Evolutionary conservation across 2,888 invertebrate genomes (phyloP).

Genomic region (Homarus gammarus): DNA sequence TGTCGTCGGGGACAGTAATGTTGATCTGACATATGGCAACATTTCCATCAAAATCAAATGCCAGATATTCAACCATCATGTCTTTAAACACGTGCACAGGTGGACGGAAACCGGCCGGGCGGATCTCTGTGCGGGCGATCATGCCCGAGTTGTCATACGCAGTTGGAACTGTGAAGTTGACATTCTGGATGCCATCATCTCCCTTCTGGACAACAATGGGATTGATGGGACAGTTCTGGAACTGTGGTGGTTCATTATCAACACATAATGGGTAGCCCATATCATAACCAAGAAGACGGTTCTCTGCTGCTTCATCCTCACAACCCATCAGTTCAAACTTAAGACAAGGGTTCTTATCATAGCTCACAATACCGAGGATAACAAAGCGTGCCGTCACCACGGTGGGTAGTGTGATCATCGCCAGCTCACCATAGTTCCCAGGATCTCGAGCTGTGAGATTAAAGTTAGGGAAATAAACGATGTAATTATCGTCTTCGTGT

Average conservation of each 20-base stretch:
- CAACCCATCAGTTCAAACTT: conserved; percentile 98
- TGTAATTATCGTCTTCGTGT: conserved; percentile 94
- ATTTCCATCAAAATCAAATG: conserved; percentile 98
- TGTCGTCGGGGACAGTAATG: conserved; percentile 95
- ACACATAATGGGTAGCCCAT: conserved; percentile 96
- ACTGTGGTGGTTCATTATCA: conserved; percentile 96
- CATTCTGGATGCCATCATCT: conserved; percentile 88
- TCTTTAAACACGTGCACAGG: conserved; percentile 93
- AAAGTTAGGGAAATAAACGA: conserved; percentile 97
- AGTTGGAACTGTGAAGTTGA: conserved; percentile 95
- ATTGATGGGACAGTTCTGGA: conserved; percentile 96
- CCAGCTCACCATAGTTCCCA: conserved; percentile 97
- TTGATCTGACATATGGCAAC: conserved; percentile 98
- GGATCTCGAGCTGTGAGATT: conserved; percentile 96
- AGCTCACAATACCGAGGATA: conserved; percentile 94
- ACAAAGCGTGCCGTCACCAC: conserved; percentile 96
- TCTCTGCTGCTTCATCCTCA: conserved; percentile 87
- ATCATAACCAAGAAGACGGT: conserved; percentile 93
- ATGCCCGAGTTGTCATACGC: conserved; percentile 97
- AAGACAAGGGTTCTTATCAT: conserved; percentile 97
- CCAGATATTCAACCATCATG: conserved; percentile 95
- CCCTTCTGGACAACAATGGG: conserved; percentile 94
- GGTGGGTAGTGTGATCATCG: conserved; percentile 96
- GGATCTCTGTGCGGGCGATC: conserved; percentile 94
- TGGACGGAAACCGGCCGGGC: conserved; percentile 93